Conservation (phyloP, 2,888 invertebrate genomes). For the Temnothorax ravouxi region DNA sequence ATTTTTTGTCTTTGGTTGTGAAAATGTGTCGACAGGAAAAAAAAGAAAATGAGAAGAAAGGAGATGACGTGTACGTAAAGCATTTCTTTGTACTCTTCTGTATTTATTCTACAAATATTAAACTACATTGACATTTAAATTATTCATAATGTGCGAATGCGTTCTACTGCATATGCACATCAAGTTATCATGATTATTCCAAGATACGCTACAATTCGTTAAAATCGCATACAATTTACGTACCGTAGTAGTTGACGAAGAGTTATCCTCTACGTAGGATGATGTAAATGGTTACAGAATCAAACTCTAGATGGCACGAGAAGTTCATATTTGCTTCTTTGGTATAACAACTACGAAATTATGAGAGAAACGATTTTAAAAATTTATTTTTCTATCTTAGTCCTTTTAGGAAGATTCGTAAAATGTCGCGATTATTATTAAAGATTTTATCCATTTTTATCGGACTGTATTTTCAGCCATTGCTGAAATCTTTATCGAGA, state of each 20-base stretch:
- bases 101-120: slow-evolving; percentile 76
- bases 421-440: not conserved
- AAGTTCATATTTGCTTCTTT: slow-evolving; percentile 22
- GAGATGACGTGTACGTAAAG: slow-evolving; percentile 44
- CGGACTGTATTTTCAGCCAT: slow-evolving; percentile 67
- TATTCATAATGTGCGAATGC: slow-evolving; percentile 4
- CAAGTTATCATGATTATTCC: not conserved
- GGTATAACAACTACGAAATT: slow-evolving; percentile 3
- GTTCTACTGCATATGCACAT: not conserved
- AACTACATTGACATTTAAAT: slow-evolving; percentile 61
- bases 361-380: not conserved
- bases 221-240: not conserved
- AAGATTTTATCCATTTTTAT: not conserved
- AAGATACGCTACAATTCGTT: not conserved
- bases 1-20: slow-evolving; percentile 25
- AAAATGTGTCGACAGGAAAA: slow-evolving; percentile 9
- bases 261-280: slow-evolving; percentile 8
- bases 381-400: not conserved
- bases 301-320: slow-evolving; percentile 28
- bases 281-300: not conserved
- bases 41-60: not conserved
- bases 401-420: not conserved
- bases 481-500: slow-evolving; percentile 78
- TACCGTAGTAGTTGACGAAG: not conserved
- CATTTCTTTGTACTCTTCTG: slow-evolving; percentile 72